Evolutionary conservation across 2,113 vertebrate species (phyloP), one percentile per base, ranked within the genome.

Genomic region (Cercopithecus mona): DNA sequence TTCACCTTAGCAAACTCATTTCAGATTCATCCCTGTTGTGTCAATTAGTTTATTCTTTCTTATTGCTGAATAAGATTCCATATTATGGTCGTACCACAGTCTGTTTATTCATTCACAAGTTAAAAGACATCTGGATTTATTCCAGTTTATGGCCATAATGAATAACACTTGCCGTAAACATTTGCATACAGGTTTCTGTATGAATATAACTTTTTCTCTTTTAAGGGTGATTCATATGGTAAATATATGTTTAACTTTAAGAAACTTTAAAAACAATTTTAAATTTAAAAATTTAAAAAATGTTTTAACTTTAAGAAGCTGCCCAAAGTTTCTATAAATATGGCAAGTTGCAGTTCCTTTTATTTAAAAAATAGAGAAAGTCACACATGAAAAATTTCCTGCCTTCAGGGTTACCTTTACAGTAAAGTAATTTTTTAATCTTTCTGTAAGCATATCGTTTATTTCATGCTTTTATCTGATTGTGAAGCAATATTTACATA

Each of bases 401-500:
- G 20, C n/a, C 80, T 81, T n/a, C 12, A 72, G 17, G n/a, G 80
- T 78, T 45, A 45, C 6, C 80, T 81, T 79, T 96, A 45, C 3
- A 32, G 27, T 64, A 61, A 61, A 30, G 13, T 30, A 32, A 6
- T 30, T 64, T 64, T 64, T 64, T 32, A 14, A 38, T 94, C 72
- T 95, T 93, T 97, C 95, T 59, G 59, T 83, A 95, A 94, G 75
- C 78, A 85, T 14, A 27, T 64, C 55, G 0, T 61, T 94, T 78
- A 66, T 88, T 96, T 92, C 59, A 48, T 73, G 66, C 57, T 92
- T 96, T 95, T 59, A 66, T 83, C 91, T 92, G 73, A 94, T 94
- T 59, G 55, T 48, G 70, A 52, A 95, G 83, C 52, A 55, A 83
- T 92, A 88, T 90, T 92, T 93, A 66, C 76, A 16, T 59, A 95